These are phyloP conservation scores for Trachelipus rathkii DNA, from an alignment of 1,140 invertebrate genomes.

Conservation along the genomic window DNA sequence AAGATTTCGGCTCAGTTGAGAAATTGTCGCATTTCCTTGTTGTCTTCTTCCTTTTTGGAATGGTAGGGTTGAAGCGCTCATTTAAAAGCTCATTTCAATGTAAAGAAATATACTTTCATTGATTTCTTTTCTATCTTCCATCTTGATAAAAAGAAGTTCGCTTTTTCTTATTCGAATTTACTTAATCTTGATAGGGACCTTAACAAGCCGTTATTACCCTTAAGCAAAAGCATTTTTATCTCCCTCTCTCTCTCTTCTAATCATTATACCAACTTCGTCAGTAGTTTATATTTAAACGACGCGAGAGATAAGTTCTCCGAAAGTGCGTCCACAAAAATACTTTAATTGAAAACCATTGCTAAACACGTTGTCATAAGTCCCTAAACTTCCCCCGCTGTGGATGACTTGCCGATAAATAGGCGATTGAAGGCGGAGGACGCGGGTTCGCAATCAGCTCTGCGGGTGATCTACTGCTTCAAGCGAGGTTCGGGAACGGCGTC, in stretches of 20 bases:
- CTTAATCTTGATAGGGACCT: not conserved
- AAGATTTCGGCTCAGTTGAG: not conserved
- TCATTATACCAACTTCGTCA: not conserved
- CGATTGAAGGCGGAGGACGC: not conserved
- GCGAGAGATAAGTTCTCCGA: not conserved
- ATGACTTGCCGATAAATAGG: not conserved
- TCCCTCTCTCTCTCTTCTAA: not conserved
- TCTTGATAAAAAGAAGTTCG: not conserved
- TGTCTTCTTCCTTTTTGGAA: not conserved
- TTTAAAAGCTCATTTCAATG: not conserved
- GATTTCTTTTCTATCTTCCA: not conserved
- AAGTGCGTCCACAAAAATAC: not conserved
- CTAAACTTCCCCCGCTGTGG: not conserved
- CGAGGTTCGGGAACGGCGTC: not conserved
- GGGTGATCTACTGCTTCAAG: constrained; percentile 1
- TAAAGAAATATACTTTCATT: not conserved
- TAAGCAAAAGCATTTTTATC: not conserved
- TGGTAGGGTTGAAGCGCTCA: not conserved
- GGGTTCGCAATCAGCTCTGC: not conserved
- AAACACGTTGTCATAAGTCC: not conserved
- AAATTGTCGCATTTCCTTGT: not conserved
- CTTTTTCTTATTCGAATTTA: not conserved
- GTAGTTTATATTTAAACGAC: not conserved
- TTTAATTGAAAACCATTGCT: constrained; percentile 1
- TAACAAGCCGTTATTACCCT: constrained; percentile 1